Conservation (phyloP, 2,113 vertebrate species). For the Nycticebus coucang region DNA sequence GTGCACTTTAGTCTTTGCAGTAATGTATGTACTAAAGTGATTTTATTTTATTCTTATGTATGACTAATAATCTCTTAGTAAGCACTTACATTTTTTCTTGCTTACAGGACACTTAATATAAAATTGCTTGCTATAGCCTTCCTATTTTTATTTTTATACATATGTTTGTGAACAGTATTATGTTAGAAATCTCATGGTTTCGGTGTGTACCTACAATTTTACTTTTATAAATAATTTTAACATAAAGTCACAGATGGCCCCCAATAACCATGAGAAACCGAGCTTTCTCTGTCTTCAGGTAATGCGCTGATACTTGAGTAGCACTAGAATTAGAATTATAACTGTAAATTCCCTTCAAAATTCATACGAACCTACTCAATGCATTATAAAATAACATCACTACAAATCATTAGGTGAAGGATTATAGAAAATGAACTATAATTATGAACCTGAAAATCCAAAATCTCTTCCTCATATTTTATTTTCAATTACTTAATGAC, state of each 20-base stretch:
- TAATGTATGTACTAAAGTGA: background rate
- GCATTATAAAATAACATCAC: background rate
- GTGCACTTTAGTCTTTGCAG: background rate
- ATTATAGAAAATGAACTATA: background rate
- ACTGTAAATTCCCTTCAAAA: background rate
- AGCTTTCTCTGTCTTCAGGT: background rate
- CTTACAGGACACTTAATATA: background rate
- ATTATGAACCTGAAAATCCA: constrained; percentile 47
- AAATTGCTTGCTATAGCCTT: background rate
- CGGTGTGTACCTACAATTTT: background rate
- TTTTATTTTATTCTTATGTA: background rate
- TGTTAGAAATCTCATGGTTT: background rate
- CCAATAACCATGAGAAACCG: background rate
- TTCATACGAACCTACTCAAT: background rate
- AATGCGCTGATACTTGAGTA: background rate
- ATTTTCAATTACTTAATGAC: constrained; percentile 34
- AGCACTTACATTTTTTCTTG: background rate
- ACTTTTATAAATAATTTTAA: background rate
- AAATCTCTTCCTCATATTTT: background rate
- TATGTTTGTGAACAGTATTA: background rate
- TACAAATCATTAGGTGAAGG: background rate
- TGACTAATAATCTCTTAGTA: background rate
- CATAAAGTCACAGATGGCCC: background rate
- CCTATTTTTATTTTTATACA: background rate
- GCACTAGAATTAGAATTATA: background rate